A percentile compares a stretch with the other conserved stretches of the same genome.
Evolutionary conservation across 1,140 invertebrate genomes (phyloP).

Genomic region (Tetramorium simillimum): DNA sequence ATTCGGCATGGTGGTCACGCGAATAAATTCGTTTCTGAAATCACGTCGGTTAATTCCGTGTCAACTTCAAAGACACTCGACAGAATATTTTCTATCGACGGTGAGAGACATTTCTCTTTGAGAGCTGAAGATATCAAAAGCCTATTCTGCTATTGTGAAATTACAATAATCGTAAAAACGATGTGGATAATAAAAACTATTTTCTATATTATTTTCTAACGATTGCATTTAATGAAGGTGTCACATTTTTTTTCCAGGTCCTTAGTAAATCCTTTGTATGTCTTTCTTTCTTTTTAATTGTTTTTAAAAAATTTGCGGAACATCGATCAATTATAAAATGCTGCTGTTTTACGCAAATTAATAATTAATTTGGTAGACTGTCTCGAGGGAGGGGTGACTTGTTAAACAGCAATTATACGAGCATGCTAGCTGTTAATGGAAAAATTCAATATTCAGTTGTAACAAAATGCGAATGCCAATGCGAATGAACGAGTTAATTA

Average conservation of each 20-base stretch:
- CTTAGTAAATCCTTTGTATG: no score
- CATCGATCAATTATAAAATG: background rate
- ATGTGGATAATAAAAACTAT: background rate
- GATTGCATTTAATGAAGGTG: background rate
- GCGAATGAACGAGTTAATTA: conserved; percentile 67
- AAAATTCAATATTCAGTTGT: conserved; percentile 70
- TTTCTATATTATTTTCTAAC: background rate
- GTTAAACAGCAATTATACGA: conserved; percentile 70
- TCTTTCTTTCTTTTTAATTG: background rate
- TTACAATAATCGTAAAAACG: background rate
- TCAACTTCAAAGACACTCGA: background rate
- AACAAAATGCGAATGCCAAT: conserved; percentile 59
- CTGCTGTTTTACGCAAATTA: background rate
- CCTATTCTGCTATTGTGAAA: background rate
- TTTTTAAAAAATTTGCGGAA: background rate
- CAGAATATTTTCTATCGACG: background rate
- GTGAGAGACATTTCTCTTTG: background rate
- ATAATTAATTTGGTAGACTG: conserved; percentile 1
- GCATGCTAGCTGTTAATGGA: conserved; percentile 65
- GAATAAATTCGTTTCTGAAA: conserved; percentile 56
- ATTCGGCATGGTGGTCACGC: conserved; percentile 36
- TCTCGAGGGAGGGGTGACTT: conserved; percentile 23
- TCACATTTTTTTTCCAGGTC: background rate
- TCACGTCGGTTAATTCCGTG: background rate
- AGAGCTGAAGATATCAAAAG: background rate